phyloP scores from a whole-genome alignment of 2,797 vertebrate genomes.

The Lophotriccus pileatus region DNA sequence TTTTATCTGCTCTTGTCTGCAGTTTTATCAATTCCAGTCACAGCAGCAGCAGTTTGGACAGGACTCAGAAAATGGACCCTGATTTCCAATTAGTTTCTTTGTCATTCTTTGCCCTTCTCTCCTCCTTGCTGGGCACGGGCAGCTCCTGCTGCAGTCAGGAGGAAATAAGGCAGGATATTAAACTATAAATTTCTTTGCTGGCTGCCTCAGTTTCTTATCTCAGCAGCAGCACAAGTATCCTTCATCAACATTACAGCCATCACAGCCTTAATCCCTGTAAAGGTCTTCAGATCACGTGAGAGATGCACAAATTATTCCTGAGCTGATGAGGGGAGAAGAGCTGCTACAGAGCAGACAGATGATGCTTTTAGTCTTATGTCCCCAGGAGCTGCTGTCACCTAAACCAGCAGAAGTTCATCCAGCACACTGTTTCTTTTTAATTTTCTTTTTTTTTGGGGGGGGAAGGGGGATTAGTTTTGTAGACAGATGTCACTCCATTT shows the following conservation, averaged over 20 bases:
- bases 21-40: not conserved
- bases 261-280: not conserved
- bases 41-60: not conserved
- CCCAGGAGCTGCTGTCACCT: not conserved
- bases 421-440: rapidly evolving
- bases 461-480: not conserved
- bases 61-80: not conserved
- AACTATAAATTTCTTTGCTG: not conserved
- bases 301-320: not conserved
- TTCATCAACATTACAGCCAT: not conserved
- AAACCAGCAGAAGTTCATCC: not conserved
- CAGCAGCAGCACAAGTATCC: not conserved
- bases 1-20: not conserved
- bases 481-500: too few relatives aligned
- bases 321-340: not conserved
- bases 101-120: conserved; percentile 25
- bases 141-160: not conserved
- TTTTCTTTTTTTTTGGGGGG: not conserved
- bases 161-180: conserved; percentile 48
- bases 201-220: conserved; percentile 37
- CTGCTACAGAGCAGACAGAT: not conserved
- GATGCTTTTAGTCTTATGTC: not conserved
- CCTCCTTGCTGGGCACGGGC: not conserved
- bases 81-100: conserved; percentile 47
- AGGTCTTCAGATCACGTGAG: not conserved